Base-by-base conservation (phyloP, 1,140 invertebrate genomes). In the Bombus soroeensis region DNA sequence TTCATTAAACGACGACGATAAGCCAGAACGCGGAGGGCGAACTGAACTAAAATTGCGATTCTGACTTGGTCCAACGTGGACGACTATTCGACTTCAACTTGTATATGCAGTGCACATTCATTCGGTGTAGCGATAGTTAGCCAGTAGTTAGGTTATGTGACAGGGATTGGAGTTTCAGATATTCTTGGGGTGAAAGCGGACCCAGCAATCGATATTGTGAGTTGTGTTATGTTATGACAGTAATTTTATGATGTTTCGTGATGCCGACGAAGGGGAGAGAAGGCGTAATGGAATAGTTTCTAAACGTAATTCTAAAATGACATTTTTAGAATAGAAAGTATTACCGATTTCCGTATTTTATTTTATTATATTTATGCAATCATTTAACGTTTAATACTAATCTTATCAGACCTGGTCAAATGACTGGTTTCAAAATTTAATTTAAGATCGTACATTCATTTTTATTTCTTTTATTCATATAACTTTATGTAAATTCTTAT, bases 1-100 rank as follows among this genome's bases (percentile, higher is more conserved):
- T 81, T 81, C 79, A 72, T 81, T 81, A 81, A 72, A 25, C 47
- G 37, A 15, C 47, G 34, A 59, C 79, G 79, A 81, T 59, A 72
- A 72, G 68, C 28, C 47, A 15, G 37, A 59, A 78, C 57, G 22
- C 75, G 18, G 1, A 41, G 59, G 57, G 37, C 37, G 28, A 64
- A 62, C 37, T 15, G 28, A 70, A 53, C 32, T 72, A 59, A 72
- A 81, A 81, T 71, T 71, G 47, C 71, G 68, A 81, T 71, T 53
- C 66, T 25, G 37, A 72, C 15, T 39, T 41, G 79, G 47, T 32
- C 43, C 47, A 41, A 39, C 9, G 18, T 57, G 74, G 5, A 76
- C 25, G 43, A 28, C 37, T 12, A 64, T n/a, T n/a, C n/a, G 28
- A 32, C 62, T 66, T 13, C 62, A 6, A 64, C 62, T n/a, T 32